These are phyloP conservation scores for Brachynemurus nebulosus DNA, from an alignment of 2,888 invertebrate species.

Conservation along the genomic window DNA sequence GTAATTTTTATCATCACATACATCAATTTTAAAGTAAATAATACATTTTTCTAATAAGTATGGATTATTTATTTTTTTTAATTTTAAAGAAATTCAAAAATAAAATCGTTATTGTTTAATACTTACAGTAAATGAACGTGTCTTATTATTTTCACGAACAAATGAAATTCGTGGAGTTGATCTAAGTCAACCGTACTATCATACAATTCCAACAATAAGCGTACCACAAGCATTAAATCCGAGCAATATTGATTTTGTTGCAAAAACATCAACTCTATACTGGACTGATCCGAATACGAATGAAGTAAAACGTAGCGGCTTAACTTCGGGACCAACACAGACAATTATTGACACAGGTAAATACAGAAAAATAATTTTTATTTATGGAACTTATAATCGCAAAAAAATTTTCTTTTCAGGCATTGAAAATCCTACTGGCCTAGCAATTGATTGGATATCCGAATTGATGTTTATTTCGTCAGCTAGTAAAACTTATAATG, in stretches of 20 bases:
- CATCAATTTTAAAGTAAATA: no score
- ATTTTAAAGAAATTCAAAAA: no score
- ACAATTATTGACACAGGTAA: slow-evolving; percentile 60
- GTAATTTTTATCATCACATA: no score
- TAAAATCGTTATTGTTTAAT: not conserved
- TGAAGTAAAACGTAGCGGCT: slow-evolving; percentile 55
- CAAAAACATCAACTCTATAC: slow-evolving; percentile 50
- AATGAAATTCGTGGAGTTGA: slow-evolving; percentile 77
- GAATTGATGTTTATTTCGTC: slow-evolving; percentile 59
- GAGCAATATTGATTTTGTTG: slow-evolving; percentile 53
- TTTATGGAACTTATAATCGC: slow-evolving; percentile 5
- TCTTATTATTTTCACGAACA: slow-evolving; percentile 59
- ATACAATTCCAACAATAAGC: slow-evolving; percentile 70
- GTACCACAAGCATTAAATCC: slow-evolving; percentile 56
- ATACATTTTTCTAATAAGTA: no score
- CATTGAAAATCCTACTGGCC: slow-evolving; percentile 46
- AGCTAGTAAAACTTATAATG: slow-evolving; percentile 33
- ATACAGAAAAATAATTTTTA: slow-evolving; percentile 20
- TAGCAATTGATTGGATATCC: slow-evolving; percentile 75
- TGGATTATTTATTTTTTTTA: no score
- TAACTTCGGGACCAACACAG: slow-evolving; percentile 52
- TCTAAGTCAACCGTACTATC: slow-evolving; percentile 56
- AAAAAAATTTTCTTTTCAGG: no score
- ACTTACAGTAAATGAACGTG: slow-evolving; percentile 54
- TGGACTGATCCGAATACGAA: slow-evolving; percentile 66